Percentiles rank a stretch among this genome's conserved stretches.
These are phyloP conservation scores for Pyrgilauda ruficollis DNA, from an alignment of 2,113 vertebrate species.

Conservation along the genomic window DNA sequence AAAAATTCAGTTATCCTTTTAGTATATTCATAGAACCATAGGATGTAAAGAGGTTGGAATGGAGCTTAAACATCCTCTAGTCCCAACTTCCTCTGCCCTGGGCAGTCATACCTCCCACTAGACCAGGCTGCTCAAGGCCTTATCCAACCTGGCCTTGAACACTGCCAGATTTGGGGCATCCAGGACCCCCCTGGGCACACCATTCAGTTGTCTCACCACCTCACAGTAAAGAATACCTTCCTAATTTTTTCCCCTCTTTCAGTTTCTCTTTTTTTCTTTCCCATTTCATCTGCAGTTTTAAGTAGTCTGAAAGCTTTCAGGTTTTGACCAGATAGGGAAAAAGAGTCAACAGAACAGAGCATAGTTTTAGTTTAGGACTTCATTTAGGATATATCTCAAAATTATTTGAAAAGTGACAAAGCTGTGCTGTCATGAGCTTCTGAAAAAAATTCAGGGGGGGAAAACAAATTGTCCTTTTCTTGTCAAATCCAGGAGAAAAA, in stretches of 20 bases:
- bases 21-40: neutral
- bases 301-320: neutral
- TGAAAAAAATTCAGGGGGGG: neutral
- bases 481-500: neutral
- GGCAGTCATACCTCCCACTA: neutral
- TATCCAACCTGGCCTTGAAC: neutral
- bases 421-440: neutral
- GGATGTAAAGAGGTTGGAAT: neutral
- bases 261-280: neutral
- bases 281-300: neutral
- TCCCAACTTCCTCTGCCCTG: neutral
- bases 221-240: neutral
- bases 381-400: neutral
- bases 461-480: too few species aligned
- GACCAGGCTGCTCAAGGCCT: neutral
- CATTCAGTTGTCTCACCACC: fast-evolving
- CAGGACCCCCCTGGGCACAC: neutral
- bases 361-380: neutral
- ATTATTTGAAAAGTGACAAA: neutral
- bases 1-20: neutral
- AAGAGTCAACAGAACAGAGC: neutral
- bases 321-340: neutral
- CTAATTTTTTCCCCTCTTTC: neutral
- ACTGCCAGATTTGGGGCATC: neutral
- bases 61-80: neutral